Base-by-base conservation (phyloP, 2,888 invertebrate species). In the Lottia scabra region DNA sequence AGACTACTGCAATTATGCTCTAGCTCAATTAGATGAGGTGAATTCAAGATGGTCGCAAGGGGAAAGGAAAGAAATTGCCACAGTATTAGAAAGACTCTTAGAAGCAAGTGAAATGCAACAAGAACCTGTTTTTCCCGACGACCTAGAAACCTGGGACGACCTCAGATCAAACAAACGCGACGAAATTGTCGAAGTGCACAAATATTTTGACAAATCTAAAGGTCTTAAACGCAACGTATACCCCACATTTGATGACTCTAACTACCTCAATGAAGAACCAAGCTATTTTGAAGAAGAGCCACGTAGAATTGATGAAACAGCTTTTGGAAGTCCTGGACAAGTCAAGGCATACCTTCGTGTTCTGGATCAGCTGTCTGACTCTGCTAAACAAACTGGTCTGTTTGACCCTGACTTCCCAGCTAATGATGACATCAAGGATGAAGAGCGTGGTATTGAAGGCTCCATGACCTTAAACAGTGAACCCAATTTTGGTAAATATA, bases 101-200 rank as follows among this genome's bases (percentile, higher is more conserved):
- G 75, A 68, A 26, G 67, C 72, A 27, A 48, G 66, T 48, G 70
- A 70, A 15, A 68, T 64, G 30, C 45, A 48, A 19, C 48, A 56
- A 30, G 67, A 38, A 12, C 67, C 68, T 13, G 23, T 43, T 13
- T 68, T 66, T 6, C 38, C 43, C 3, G 75, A 65, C 8, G 62
- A 66, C 6, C 65, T 66, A n/a, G 38, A 65, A 45, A 19, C 44
- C 63, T 26, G n/a, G 63, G 70, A 65, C 46, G 67, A 68, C 19
- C 63, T 72, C 5, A 68, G 73, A 13, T 81, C 78, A 27, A 74
- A 78, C 56, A 82, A 83, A 70, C 79, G 81, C 6, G 83, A 84
- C 70, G 82, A 83, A 71, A 77, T 83, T 71, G 79, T 84, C n/a
- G 74, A 78, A 68, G 77, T 84, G 15, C 84, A 84, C 78, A 84